These are phyloP conservation scores for Axea sp. DNA, from an alignment of 2,888 invertebrate genomes.

Conservation along the genomic window DNA sequence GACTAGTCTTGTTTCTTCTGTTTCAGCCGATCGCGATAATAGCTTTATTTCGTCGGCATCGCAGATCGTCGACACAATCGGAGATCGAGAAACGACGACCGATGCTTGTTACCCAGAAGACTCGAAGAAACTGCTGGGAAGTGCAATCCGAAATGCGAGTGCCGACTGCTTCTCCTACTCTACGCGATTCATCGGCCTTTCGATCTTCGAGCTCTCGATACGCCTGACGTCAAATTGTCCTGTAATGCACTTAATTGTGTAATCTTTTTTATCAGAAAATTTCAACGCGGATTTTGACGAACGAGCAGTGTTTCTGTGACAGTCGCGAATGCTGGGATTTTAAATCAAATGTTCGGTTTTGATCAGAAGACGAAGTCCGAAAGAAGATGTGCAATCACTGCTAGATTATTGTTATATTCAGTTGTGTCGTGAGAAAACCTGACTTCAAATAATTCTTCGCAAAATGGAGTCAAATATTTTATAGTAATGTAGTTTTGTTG, in stretches of 20 bases:
- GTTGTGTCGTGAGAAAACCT: no score
- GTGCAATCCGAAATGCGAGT: slow-evolving; percentile 61
- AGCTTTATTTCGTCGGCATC: not conserved
- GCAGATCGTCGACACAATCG: slow-evolving; percentile 17
- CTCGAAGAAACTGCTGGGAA: slow-evolving; percentile 62
- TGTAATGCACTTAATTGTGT: slow-evolving; percentile 55
- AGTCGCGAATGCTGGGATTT: no score
- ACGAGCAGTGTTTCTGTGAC: not conserved
- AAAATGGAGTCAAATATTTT: no score
- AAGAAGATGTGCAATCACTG: no score
- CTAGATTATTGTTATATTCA: no score
- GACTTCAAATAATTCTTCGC: no score
- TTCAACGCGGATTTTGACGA: not conserved
- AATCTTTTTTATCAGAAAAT: slow-evolving; percentile 30
- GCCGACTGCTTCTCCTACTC: slow-evolving; percentile 62
- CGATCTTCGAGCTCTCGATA: slow-evolving; percentile 63
- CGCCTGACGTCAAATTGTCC: slow-evolving; percentile 61
- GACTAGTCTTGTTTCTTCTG: slow-evolving; percentile 15
- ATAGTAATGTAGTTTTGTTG: no score
- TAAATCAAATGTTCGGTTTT: no score
- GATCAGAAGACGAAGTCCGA: no score
- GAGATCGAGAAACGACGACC: slow-evolving; percentile 20
- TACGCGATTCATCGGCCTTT: slow-evolving; percentile 61
- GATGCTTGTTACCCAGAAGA: slow-evolving; percentile 56
- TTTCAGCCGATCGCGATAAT: no score